Percentiles rank a stretch among this genome's conserved stretches.
phyloP scores from a whole-genome alignment of 1,140 invertebrate genomes.

The Arctopsyche grandis region DNA sequence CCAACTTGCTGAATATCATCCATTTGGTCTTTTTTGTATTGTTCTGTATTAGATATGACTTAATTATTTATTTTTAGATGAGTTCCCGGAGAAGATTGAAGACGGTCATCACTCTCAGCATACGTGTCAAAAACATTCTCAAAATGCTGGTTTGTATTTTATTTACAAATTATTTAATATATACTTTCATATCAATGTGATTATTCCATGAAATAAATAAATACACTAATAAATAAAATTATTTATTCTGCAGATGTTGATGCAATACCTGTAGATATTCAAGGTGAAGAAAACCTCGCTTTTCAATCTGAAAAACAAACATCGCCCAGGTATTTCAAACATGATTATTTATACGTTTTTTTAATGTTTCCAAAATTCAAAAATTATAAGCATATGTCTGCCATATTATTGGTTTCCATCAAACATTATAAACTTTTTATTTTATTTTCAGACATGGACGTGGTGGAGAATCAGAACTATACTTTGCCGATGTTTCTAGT shows the following conservation, averaged over 20 bases:
- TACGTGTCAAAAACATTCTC: constrained; percentile 51
- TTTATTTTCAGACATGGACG: constrained; percentile 40
- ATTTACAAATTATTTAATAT: background rate
- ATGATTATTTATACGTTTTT: background rate
- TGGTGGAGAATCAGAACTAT: constrained; percentile 78
- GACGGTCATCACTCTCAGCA: constrained; percentile 46
- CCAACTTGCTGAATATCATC: too few species aligned
- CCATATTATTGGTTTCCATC: too few species aligned
- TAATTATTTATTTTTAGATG: constrained; percentile 29
- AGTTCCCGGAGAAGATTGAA: constrained; percentile 49
- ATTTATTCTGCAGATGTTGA: constrained; percentile 24
- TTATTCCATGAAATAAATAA: too few species aligned
- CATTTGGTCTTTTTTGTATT: too few species aligned
- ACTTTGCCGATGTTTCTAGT: constrained; percentile 88
- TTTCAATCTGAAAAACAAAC: constrained; percentile 71
- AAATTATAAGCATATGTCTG: too few species aligned
- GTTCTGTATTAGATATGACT: background rate
- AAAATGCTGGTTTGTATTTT: constrained; percentile 44
- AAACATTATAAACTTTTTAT: background rate
- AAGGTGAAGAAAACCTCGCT: constrained; percentile 74
- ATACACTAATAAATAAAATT: background rate
- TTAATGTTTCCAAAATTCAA: background rate
- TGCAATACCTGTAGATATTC: constrained; percentile 60
- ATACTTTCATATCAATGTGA: background rate
- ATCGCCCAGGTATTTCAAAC: constrained; percentile 61